Conservation (phyloP, 2,113 vertebrate genomes). For the Amphiprion ocellaris region DNA sequence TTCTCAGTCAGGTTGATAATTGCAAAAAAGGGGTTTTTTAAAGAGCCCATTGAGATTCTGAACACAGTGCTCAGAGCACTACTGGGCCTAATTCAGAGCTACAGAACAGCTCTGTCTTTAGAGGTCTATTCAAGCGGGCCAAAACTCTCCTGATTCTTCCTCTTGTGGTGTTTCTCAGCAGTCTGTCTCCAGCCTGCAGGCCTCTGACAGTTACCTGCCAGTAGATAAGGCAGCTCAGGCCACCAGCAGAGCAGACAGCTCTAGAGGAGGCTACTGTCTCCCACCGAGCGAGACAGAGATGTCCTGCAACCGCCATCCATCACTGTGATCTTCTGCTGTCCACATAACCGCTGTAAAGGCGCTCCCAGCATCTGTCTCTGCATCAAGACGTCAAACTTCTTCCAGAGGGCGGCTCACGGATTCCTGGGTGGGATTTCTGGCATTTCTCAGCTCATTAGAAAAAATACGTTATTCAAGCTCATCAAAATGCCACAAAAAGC, state of each 20-base stretch:
- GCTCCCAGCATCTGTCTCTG: conserved; percentile 19
- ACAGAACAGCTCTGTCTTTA: no score
- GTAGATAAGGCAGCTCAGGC: not conserved
- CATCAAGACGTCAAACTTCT: not conserved
- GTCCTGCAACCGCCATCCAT: conserved; percentile 20
- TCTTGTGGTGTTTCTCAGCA: not conserved
- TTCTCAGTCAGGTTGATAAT: no score
- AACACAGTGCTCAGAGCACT: no score
- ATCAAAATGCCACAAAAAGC: not conserved
- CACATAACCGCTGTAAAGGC: conserved; percentile 26
- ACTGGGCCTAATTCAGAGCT: no score
- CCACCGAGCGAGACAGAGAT: not conserved
- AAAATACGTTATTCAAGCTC: not conserved
- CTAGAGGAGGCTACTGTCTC: not conserved
- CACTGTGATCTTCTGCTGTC: conserved; percentile 9
- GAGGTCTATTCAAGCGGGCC: not conserved
- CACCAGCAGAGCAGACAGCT: not conserved
- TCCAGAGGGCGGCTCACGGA: conserved; percentile 2
- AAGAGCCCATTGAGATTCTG: no score
- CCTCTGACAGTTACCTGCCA: conserved; percentile 17
- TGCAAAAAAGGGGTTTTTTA: no score
- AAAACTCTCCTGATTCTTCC: not conserved
- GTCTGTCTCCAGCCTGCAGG: not conserved
- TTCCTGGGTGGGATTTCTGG: not conserved
- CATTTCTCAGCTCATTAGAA: not conserved